These are phyloP conservation scores for Drosophila anomelani DNA, from an alignment of 2,888 invertebrate species.

Conservation along the genomic window DNA sequence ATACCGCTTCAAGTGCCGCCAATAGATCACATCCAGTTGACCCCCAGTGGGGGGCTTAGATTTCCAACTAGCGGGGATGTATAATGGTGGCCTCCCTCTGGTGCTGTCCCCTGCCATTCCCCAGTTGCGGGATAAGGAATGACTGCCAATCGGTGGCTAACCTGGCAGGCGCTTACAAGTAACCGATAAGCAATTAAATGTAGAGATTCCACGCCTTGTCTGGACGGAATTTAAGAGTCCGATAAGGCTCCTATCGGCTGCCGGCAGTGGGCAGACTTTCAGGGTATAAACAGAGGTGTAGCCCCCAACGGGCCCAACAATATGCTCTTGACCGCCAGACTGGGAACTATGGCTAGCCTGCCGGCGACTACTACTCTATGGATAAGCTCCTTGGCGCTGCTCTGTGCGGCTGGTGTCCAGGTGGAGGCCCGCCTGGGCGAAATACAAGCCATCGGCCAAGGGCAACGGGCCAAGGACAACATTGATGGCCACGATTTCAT, in stretches of 20 bases:
- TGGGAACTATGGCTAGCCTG: constrained; percentile 9
- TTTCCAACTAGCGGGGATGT: background rate
- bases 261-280: background rate
- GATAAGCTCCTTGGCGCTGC: constrained; percentile 1
- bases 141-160: background rate
- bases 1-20: background rate
- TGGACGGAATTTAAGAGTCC: background rate
- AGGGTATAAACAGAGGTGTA: constrained; percentile 1
- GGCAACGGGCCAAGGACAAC: no score
- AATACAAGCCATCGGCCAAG: background rate
- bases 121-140: background rate
- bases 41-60: no score
- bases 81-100: background rate
- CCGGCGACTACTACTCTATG: background rate
- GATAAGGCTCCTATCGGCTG: constrained; percentile 1
- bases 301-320: background rate
- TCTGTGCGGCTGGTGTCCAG: background rate
- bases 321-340: background rate
- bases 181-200: background rate
- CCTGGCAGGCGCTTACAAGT: background rate
- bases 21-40: background rate
- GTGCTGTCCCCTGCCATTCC: no score
- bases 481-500: constrained; percentile 6
- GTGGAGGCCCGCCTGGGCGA: constrained; percentile 2
- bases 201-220: background rate